Base-by-base conservation (phyloP, 2,113 vertebrate genomes). In the Syngnathoides biaculeatus region DNA sequence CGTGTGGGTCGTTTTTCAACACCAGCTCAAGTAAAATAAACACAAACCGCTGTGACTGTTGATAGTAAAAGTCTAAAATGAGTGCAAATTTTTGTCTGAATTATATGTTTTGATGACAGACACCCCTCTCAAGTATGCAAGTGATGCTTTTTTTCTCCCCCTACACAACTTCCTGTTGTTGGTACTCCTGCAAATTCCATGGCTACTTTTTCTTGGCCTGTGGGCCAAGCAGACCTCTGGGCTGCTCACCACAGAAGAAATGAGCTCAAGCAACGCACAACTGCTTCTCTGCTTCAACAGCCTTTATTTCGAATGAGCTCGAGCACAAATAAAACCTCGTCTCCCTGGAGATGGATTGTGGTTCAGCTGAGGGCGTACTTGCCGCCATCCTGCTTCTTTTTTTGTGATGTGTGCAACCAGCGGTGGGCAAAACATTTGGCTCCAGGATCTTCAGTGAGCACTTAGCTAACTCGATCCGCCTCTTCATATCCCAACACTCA, bases 181-280 rank as follows among this genome's bases (percentile, higher is more conserved):
- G 74, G 80, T 64, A 83, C 81, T 58, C 40, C 79, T 82, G 68
- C 63, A 87, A 73, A 79, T 87, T 83, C 86, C 84, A 84, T n/a
- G 80, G 85, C 79, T 72, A 68, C 75, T 71, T 80, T 82, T 77
- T 81, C 77, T 86, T 85, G 84, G 84, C 85, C 59, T 61, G 19
- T 0, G 66, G 64, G 64, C 64, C 68, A 40, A 8, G 77, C 71
- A 64, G 74, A 64, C 79, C 69, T 71, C 71, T 74, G 73, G 67
- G 76, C 69, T 72, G 79, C 64, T 71, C 71, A 82, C 77, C 84
- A 52, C 83, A 82, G 77, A 74, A 76, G 78, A 72, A 71, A 79
- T 77, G 73, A 87, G 72, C 81, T 86, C 85, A 87, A 74, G 77
- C 45, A 74, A 59, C 67, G 35, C 66, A 68, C 50, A 47, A 75